phyloP scores from a whole-genome alignment of 1,140 invertebrate species.

The Physella acuta region DNA sequence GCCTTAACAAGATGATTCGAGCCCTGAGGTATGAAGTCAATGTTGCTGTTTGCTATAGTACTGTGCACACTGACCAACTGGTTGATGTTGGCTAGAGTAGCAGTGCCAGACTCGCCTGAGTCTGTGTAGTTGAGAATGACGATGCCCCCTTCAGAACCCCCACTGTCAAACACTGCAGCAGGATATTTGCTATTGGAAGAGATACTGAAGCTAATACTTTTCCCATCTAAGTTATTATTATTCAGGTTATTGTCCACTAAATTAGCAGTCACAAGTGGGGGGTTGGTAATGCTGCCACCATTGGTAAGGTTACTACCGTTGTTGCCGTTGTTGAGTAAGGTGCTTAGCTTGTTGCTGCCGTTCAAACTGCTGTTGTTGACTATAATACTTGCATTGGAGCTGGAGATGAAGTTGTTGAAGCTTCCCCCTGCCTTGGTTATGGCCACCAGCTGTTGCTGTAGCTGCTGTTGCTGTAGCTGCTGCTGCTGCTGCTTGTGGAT shows the following conservation, averaged over 20 bases:
- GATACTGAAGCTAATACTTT: background rate
- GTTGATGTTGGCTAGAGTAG: background rate
- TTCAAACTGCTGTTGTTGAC: constrained; percentile 8
- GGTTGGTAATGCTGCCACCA: background rate
- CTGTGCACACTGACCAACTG: constrained; percentile 12
- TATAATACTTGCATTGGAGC: background rate
- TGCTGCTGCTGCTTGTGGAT: too few relatives aligned
- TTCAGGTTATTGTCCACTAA: background rate
- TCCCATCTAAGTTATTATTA: background rate
- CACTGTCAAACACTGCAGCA: background rate
- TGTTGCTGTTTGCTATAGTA: background rate
- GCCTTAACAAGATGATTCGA: background rate
- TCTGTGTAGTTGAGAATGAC: constrained; percentile 17
- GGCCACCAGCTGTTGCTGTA: constrained; percentile 13
- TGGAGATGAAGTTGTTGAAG: background rate
- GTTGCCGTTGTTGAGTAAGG: background rate
- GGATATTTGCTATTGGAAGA: constrained; percentile 12
- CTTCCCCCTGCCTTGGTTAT: constrained; percentile 1
- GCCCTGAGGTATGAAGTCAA: background rate
- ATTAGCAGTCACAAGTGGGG: background rate
- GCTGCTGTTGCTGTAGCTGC: constrained; percentile 8
- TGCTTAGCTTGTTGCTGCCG: constrained; percentile 16
- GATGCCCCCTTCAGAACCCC: background rate
- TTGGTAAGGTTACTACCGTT: background rate
- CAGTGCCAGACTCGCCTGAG: background rate